phyloP scores from a whole-genome alignment of 2,888 invertebrate species.

The Malthinus flaveolus region DNA sequence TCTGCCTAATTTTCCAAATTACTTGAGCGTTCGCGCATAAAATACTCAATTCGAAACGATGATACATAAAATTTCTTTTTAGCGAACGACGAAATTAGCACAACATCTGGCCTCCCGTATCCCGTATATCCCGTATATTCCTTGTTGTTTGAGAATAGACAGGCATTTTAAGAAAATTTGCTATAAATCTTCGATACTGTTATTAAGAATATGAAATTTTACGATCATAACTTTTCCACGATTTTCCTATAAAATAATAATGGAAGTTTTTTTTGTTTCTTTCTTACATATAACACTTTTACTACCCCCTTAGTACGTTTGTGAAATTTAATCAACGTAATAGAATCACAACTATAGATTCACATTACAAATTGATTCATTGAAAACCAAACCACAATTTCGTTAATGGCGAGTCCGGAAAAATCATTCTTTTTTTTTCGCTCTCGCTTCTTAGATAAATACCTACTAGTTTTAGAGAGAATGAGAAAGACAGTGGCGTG shows the following conservation, averaged over 20 bases:
- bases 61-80: conserved; percentile 35
- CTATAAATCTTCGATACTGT: conserved; percentile 29
- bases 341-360: conserved; percentile 36
- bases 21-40: conserved; percentile 31
- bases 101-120: conserved; percentile 36
- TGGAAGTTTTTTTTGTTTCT: conserved; percentile 1
- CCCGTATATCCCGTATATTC: too few species aligned
- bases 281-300: background rate
- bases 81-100: conserved; percentile 31
- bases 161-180: conserved; percentile 30
- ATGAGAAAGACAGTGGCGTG: conserved; percentile 9
- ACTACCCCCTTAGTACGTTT: conserved; percentile 12
- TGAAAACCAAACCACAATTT: conserved; percentile 37
- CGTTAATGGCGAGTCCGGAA: conserved; percentile 33
- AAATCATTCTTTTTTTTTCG: conserved; percentile 27
- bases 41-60: conserved; percentile 31
- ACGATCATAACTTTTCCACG: conserved; percentile 27
- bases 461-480: conserved; percentile 15
- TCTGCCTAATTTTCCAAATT: conserved; percentile 37
- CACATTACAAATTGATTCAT: conserved; percentile 42
- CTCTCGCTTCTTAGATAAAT: conserved; percentile 26
- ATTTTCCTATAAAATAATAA: conserved; percentile 23
- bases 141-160: conserved; percentile 23
- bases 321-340: conserved; percentile 41
- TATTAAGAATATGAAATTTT: conserved; percentile 30